These are phyloP conservation scores for Oreochromis tanganicae DNA, from an alignment of 2,113 vertebrate genomes.

Conservation along the genomic window DNA sequence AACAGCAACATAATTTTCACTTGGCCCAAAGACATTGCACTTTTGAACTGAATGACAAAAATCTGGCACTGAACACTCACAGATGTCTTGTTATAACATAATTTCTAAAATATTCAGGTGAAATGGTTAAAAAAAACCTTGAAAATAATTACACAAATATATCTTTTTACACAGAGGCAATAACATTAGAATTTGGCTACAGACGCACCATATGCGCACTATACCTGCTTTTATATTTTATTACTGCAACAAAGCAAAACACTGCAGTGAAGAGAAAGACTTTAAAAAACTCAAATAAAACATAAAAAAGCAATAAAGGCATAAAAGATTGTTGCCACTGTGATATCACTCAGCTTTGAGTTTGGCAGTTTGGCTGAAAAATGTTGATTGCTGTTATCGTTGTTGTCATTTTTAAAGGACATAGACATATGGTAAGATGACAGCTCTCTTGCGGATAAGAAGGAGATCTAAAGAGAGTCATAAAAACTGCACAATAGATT, in stretches of 20 bases:
- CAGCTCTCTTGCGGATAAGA: neutral
- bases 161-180: neutral
- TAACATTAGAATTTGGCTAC: neutral
- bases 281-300: neutral
- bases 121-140: neutral
- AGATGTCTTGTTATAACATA: neutral
- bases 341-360: neutral
- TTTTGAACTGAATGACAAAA: neutral
- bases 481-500: neutral
- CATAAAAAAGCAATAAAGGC: neutral
- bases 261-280: neutral
- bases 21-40: neutral
- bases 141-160: neutral
- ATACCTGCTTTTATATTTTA: neutral
- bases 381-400: neutral
- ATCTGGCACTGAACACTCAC: neutral
- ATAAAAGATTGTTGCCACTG: neutral
- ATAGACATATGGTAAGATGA: neutral
- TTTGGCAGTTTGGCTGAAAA: neutral
- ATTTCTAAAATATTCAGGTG: neutral
- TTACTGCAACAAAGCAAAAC: neutral
- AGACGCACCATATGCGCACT: neutral
- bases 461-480: neutral
- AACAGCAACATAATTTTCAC: neutral
- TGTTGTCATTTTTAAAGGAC: neutral